phyloP scores from a whole-genome alignment of 2,797 vertebrate genomes.

The Enteromius fasciolatus region DNA sequence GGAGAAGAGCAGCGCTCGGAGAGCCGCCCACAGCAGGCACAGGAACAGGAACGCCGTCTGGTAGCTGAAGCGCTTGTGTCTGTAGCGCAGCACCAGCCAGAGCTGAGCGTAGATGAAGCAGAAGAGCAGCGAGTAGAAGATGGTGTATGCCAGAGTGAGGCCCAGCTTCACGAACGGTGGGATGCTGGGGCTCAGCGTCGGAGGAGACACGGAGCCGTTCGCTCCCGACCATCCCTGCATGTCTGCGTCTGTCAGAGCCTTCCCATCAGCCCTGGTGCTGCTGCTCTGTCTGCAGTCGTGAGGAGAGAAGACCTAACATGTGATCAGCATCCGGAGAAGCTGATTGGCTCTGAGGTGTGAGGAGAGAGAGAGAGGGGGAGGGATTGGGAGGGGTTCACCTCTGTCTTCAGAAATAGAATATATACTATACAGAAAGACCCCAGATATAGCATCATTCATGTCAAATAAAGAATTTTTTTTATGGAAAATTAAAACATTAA shows the following conservation, averaged over 20 bases:
- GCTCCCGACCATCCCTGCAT: slow-evolving; percentile 30
- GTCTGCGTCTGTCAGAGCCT: slow-evolving; percentile 27
- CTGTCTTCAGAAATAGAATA: neutral
- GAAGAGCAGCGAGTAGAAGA: slow-evolving; percentile 93
- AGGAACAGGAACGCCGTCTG: slow-evolving; percentile 96
- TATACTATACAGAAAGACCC: too few relatives aligned
- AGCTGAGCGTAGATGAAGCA: slow-evolving; percentile 91
- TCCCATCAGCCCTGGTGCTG: slow-evolving; percentile 18
- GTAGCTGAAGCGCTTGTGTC: slow-evolving; percentile 95
- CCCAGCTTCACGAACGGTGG: slow-evolving; percentile 91
- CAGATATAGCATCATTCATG: too few relatives aligned
- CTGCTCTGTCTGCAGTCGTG: slow-evolving; percentile 13
- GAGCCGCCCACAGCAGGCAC: slow-evolving; percentile 94
- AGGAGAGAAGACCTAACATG: slow-evolving; percentile 73
- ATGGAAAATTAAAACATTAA: too few relatives aligned
- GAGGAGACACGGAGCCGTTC: slow-evolving; percentile 68
- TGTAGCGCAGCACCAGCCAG: slow-evolving; percentile 92
- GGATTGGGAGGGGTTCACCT: neutral
- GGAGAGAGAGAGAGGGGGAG: neutral
- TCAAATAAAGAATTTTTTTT: too few relatives aligned
- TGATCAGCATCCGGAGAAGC: slow-evolving; percentile 69
- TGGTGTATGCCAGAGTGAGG: slow-evolving; percentile 90
- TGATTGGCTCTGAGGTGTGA: slow-evolving; percentile 42
- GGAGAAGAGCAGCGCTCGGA: slow-evolving; percentile 93
- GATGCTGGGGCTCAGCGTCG: slow-evolving; percentile 90